phyloP scores from a whole-genome alignment of 2,113 vertebrate genomes.

The Mustelus asterias region DNA sequence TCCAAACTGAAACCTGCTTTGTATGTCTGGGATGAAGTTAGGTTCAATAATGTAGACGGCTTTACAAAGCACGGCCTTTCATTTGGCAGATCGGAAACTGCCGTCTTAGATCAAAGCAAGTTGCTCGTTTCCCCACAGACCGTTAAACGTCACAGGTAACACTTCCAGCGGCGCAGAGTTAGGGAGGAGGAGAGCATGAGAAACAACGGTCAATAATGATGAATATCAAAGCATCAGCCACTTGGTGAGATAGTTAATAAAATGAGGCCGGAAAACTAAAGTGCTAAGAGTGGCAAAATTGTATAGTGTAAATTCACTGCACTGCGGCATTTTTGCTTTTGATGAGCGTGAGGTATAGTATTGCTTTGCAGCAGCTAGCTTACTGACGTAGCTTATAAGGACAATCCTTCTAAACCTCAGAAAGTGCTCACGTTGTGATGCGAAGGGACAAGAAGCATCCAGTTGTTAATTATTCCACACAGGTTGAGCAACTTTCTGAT shows the following conservation, averaged over 20 bases:
- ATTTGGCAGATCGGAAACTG: background rate
- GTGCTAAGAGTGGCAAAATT: slow-evolving; percentile 3
- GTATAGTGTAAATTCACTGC: background rate
- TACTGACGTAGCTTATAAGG: background rate
- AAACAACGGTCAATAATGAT: background rate
- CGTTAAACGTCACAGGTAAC: background rate
- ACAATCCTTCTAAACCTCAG: background rate
- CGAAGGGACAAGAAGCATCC: background rate
- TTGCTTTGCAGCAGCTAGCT: slow-evolving; percentile 16
- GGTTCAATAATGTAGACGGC: background rate
- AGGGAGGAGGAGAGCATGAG: background rate
- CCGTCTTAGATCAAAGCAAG: background rate
- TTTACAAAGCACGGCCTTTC: slow-evolving; percentile 14
- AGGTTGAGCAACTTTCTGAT: background rate
- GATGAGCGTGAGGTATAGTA: slow-evolving; percentile 24
- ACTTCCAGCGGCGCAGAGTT: background rate
- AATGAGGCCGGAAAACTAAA: slow-evolving; percentile 17
- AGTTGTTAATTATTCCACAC: background rate
- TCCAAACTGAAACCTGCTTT: background rate
- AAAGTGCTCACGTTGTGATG: background rate
- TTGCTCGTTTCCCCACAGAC: background rate
- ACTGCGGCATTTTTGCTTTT: slow-evolving; percentile 31
- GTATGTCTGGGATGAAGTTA: background rate
- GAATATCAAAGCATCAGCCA: background rate
- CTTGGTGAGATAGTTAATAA: slow-evolving; percentile 4